Evolutionary conservation across 2,888 invertebrate genomes (phyloP), one percentile per base, ranked within the genome.

Genomic region (Cerceris rybyensis): DNA sequence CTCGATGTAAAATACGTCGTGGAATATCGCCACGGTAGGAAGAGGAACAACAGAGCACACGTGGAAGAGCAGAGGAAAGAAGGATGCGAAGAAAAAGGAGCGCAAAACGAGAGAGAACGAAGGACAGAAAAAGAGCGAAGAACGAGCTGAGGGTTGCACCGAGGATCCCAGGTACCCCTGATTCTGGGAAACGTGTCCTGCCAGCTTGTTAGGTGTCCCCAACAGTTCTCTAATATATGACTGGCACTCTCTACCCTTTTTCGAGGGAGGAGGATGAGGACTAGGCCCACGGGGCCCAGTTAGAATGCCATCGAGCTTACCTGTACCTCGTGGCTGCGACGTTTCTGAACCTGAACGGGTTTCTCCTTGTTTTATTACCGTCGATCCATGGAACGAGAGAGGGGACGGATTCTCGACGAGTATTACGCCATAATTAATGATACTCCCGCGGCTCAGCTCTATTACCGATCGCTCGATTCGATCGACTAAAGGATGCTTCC

Each of bases 121-220:
- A 55, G 41, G 46, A 54, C 52, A 57, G 28, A 49, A 52, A 14
- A 7, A 63, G 46, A 73, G 67, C 42, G 66, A 75, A 54, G 79
- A 79, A 77, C 73, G 68, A 70, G 60, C 42, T 43, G 41, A 43
- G 86, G 86, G 88, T 84, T 85, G 86, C 79, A 28, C 81, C 80
- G 80, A 76, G 70, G 72, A 77, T 57, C 71, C 78, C 80, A 73
- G 79, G 80, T 84, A 84, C 85, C 81, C 87, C 86, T 82, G 87
- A 89, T 90, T 90, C 90, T 90, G 89, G 90, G 90, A 90, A 90
- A 90, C 89, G 89, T 89, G 90, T 90, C 89, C 88, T 87, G 89
- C 87, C 89, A 90, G 90, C 90, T 90, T 90, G 90, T 90, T 90
- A 90, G 88, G 89, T 90, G 90, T 90, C 90, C 89, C 89, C 90